Evolutionary conservation across 2,113 vertebrate species (phyloP).

Genomic region (Pelobates fuscus): DNA sequence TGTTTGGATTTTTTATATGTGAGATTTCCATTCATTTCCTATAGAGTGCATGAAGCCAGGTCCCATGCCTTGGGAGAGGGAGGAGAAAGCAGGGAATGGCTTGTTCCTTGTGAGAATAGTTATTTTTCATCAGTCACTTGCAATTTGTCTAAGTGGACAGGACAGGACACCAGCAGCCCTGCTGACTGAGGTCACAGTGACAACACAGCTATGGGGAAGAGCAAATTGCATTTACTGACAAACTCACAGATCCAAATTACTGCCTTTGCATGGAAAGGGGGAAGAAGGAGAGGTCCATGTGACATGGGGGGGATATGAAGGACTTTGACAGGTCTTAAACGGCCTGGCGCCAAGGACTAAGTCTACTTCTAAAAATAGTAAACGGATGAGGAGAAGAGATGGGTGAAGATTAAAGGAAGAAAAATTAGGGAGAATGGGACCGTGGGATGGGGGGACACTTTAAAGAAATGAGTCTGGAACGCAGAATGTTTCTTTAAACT

Average conservation of each 20-base stretch:
- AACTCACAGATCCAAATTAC: constrained; percentile 63
- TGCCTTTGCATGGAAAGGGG: constrained; percentile 63
- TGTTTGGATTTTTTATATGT: constrained; percentile 14
- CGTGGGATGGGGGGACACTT: neutral
- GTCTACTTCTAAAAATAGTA: constrained; percentile 90
- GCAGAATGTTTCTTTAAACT: constrained; percentile 17
- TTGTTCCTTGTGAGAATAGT: constrained; percentile 72
- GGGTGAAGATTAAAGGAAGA: constrained; percentile 77
- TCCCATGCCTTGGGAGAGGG: constrained; percentile 49
- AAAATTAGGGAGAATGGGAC: neutral
- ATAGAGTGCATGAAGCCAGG: constrained; percentile 4
- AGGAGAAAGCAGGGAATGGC: constrained; percentile 61
- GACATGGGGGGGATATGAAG: constrained; percentile 92
- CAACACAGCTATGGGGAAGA: constrained; percentile 65
- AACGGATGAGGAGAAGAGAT: constrained; percentile 81
- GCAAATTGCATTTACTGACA: constrained; percentile 71
- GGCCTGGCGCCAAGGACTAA: constrained; percentile 91
- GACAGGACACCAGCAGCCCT: constrained; percentile 74
- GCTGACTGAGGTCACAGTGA: constrained; percentile 77
- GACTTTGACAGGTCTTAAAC: constrained; percentile 97
- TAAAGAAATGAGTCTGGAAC: neutral
- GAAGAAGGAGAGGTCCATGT: constrained; percentile 79
- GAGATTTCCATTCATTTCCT: constrained; percentile 37
- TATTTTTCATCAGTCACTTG: constrained; percentile 79
- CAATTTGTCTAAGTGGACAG: constrained; percentile 78